Evolutionary conservation across 2,888 invertebrate species (phyloP), one percentile per base, ranked within the genome.

Genomic region (Trissonchulus sp.): DNA sequence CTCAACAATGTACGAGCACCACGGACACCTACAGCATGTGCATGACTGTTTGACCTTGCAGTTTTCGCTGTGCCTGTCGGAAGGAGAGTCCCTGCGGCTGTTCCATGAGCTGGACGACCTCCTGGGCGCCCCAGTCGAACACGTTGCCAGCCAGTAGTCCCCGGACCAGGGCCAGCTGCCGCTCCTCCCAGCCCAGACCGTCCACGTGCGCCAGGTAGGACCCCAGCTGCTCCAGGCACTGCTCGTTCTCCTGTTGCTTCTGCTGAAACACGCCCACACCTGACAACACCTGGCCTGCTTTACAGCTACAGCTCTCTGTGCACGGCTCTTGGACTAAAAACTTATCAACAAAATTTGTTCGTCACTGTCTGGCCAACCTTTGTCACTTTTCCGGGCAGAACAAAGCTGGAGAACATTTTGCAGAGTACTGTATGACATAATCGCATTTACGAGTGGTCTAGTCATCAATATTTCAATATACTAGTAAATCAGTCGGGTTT

Each of bases 61-160:
- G 91, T 84, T 90, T 91, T 23, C 89, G 87, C 82, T 91, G 87
- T 1, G 96, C 96, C 83, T 93, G 91, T 80, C 89, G 87, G 78
- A 97, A 90, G 72, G 92, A 92, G 87, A 95, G 92, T 79, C 88
- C 88, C 35, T 89, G 88, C 15, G 75, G 63, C 35, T 88, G 88
- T 85, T 94, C 92, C 87, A 97, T 88, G 78, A 96, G 90, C 80
- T 90, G 89, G 30, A 92, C 90, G 1, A 94, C 92, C 83, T 93
- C 94, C 85, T 92, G 91, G 1, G 97, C 95, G 74, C 97, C 97
- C 94, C 95, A 96, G 86, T 98, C 97, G 87, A 97, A 97, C 87
- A 97, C 93, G 85, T 98, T 98, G 33, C 96, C 94, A 83, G 89
- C 88, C 62, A 90, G 84, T 63, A 90, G 83, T n/a, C 89, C 89